Base-by-base conservation (phyloP, 2,888 invertebrate species). In the Ennomos fuscantarius region DNA sequence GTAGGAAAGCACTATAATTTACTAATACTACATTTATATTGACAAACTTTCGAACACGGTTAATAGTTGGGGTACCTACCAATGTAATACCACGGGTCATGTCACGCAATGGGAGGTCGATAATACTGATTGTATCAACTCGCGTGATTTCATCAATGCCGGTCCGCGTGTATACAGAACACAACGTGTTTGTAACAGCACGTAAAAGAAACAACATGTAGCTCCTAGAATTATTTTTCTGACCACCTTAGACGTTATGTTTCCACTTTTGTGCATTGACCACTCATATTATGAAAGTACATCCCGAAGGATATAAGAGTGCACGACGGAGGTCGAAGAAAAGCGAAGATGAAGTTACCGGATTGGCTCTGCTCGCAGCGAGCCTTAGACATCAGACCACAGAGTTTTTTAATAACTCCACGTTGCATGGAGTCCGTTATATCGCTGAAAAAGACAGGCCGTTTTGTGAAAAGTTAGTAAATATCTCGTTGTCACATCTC, bases 351-450 rank as follows among this genome's bases (percentile, higher is more conserved):
- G 82, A 84, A 47, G 81, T 79, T 48, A 79, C 84, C 13, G 74
- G 84, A 9, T 55, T 88, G 36, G 82, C 87, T 8, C 65, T 94
- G 67, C 78, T 94, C 53, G 93, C 94, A 24, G 93, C 95, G 1
- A 96, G 96, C 78, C 93, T 95, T 73, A 92, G 93, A 34, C 95
- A 95, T 74, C 96, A 96, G 81, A 94, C 94, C 0, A 94, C 94
- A 56, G 94, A 95, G 75, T 96, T 96, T 81, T 96, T 96, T 74
- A 94, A 95, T 70, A 95, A 96, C 74, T 96, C 96, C 0, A 95
- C 96, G 0, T 86, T 96, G 36, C 96, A 96, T 77, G 96, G 96
- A 11, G 95, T 97, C 0, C 93, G 95, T 24, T 96, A 96, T 71
- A 96, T 96, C 52, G 95, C 96, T 1, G 96, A 96, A 79, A 93